These are phyloP conservation scores for Dinothrombium tinctorium DNA, from an alignment of 1,140 invertebrate species.

Conservation along the genomic window DNA sequence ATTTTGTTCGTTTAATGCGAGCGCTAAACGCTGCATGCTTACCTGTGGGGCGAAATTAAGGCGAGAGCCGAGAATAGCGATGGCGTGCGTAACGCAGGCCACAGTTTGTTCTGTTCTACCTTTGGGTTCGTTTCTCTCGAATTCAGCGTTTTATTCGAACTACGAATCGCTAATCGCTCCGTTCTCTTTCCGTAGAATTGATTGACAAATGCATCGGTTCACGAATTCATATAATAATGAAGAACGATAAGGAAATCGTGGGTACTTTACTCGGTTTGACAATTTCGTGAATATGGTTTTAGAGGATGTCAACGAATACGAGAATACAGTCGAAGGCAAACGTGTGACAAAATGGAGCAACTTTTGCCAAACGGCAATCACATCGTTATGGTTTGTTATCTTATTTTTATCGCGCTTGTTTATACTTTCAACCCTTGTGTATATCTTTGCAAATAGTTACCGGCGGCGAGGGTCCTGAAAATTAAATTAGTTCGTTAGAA, in stretches of 20 bases:
- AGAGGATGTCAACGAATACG: constrained; percentile 40
- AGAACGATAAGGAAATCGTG: constrained; percentile 98
- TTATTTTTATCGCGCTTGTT: not conserved
- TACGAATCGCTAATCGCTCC: no score
- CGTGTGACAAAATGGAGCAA: constrained; percentile 85
- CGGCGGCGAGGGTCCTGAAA: not conserved
- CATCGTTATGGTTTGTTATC: constrained; percentile 86
- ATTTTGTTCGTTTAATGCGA: no score
- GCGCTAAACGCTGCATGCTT: no score
- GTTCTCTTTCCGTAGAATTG: constrained; percentile 39
- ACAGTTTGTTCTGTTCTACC: no score
- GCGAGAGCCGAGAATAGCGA: no score
- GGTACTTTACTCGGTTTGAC: constrained; percentile 88
- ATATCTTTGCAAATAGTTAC: no score
- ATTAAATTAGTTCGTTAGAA: no score
- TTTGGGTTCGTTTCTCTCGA: no score
- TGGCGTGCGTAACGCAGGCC: no score
- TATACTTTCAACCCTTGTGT: not conserved
- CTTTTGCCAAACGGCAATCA: constrained; percentile 98
- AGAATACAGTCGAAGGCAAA: constrained; percentile 85
- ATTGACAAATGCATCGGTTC: constrained; percentile 99
- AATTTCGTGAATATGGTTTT: constrained; percentile 96
- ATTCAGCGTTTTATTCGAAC: no score
- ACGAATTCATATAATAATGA: constrained; percentile 98
- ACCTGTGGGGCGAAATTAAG: no score